These are phyloP conservation scores for Pseudolaguvia tuberculata DNA, from an alignment of 2,113 vertebrate genomes.

Conservation along the genomic window DNA sequence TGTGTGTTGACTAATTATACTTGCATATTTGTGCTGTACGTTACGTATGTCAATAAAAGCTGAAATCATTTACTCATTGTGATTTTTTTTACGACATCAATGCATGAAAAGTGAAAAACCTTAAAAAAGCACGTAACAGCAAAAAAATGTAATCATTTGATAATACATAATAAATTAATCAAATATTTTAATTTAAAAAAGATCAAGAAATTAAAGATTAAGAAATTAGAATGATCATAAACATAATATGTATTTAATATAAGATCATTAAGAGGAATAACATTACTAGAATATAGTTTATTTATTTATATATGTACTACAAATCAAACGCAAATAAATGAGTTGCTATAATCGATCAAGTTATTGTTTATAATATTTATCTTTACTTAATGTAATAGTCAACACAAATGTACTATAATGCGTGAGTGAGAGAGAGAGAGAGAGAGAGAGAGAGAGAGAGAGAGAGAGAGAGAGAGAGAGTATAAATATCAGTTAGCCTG, in stretches of 20 bases:
- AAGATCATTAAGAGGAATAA: background rate
- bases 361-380: background rate
- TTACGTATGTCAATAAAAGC: conserved; percentile 19
- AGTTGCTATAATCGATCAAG: background rate
- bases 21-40: background rate
- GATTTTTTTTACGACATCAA: background rate
- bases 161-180: no score
- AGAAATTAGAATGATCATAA: no score
- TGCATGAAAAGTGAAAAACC: no score
- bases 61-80: conserved; percentile 1
- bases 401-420: no score
- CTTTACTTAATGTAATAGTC: no score
- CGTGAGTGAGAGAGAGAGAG: no score
- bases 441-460: no score
- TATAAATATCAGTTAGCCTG: background rate
- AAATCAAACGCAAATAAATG: background rate
- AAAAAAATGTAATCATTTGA: no score
- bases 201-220: no score
- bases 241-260: background rate
- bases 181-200: no score
- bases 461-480: background rate
- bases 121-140: no score
- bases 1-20: conserved; percentile 3
- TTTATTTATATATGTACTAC: background rate
- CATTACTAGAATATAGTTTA: background rate